Conservation (phyloP, 2,888 invertebrate species). For the Acanthopleura granulata region DNA sequence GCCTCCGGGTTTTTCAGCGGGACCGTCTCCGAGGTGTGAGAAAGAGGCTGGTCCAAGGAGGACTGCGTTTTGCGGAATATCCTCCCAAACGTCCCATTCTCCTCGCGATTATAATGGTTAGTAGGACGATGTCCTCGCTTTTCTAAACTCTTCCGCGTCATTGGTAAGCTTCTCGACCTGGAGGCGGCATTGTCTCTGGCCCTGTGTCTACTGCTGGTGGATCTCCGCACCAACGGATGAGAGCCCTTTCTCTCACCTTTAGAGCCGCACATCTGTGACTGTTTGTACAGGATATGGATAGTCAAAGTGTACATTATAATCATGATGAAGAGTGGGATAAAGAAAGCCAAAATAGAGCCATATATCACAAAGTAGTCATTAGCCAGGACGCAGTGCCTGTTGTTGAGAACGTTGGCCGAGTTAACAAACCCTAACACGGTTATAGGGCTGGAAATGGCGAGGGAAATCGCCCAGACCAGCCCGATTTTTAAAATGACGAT, state of each 20-base stretch:
- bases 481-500: constrained; percentile 81
- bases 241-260: constrained; percentile 16
- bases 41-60: neutral
- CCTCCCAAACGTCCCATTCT: constrained; percentile 19
- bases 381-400: constrained; percentile 74
- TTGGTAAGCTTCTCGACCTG: constrained; percentile 33
- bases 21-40: constrained; percentile 18
- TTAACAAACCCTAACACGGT: constrained; percentile 72
- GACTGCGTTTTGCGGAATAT: neutral
- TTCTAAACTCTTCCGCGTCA: constrained; percentile 23
- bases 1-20: neutral
- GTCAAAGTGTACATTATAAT: constrained; percentile 94
- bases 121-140: constrained; percentile 28
- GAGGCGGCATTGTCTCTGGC: constrained; percentile 24
- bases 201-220: neutral
- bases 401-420: constrained; percentile 74
- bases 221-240: constrained; percentile 16
- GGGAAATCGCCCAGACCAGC: constrained; percentile 92
- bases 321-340: constrained; percentile 96
- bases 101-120: constrained; percentile 32
- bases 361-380: constrained; percentile 77
- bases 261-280: constrained; percentile 69
- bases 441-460: constrained; percentile 71
- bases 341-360: constrained; percentile 95
- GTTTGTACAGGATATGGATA: constrained; percentile 86